Conservation (phyloP, 2,797 vertebrate species). For the Ceryle rudis region DNA sequence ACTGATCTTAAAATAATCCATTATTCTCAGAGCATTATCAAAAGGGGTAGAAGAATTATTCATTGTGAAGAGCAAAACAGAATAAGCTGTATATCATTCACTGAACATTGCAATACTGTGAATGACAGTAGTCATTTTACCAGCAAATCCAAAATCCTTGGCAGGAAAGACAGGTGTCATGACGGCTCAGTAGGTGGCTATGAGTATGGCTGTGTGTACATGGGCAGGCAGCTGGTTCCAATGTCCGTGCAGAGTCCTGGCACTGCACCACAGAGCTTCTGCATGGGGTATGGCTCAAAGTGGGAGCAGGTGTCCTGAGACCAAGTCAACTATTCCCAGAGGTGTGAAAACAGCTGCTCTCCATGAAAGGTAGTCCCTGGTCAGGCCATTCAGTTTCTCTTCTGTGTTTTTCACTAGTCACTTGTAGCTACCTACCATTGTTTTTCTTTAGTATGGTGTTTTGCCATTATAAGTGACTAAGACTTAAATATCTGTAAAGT, state of each 20-base stretch:
- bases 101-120: background rate
- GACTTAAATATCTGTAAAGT: background rate
- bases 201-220: accelerated
- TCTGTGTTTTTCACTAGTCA: background rate
- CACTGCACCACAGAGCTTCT: accelerated
- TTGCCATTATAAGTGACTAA: background rate
- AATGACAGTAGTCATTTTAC: background rate
- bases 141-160: background rate
- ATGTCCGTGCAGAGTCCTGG: background rate
- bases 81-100: background rate
- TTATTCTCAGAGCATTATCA: background rate
- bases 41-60: background rate
- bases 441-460: background rate
- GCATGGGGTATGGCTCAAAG: accelerated
- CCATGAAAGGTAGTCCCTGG: background rate
- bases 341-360: background rate
- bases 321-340: background rate
- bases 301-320: accelerated
- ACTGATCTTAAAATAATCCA: accelerated
- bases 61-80: background rate
- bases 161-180: background rate
- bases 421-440: background rate
- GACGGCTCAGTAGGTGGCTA: background rate
- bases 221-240: background rate
- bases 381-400: background rate